Percentiles rank a stretch among this genome's conserved stretches.
Evolutionary conservation across 2,797 vertebrate genomes (phyloP).

Genomic region (Myotis vivesi): DNA sequence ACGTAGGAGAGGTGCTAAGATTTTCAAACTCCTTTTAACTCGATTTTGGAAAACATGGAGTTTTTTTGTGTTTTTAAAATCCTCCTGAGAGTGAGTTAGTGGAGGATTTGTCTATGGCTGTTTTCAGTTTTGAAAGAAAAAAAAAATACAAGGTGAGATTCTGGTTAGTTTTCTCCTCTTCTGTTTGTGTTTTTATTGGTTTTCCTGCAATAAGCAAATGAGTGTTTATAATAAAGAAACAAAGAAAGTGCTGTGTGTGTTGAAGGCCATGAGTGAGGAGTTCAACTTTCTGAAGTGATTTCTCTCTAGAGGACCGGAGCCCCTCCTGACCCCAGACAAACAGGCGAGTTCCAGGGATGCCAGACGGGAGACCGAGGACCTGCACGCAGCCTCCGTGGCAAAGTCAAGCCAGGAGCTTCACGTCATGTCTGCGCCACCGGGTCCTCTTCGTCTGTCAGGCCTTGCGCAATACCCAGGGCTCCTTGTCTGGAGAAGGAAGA

Average conservation of each 20-base stretch:
- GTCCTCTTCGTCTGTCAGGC: fast-evolving
- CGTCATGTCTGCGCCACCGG: fast-evolving
- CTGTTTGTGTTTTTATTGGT: not conserved
- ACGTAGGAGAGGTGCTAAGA: constrained; percentile 59
- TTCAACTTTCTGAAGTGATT: not conserved
- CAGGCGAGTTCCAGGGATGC: not conserved
- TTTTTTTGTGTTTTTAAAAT: not conserved
- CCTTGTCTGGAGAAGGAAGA: not conserved
- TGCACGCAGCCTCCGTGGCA: not conserved
- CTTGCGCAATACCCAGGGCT: fast-evolving
- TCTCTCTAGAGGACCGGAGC: not conserved
- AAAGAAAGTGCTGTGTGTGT: not conserved
- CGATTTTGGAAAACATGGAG: constrained; percentile 32
- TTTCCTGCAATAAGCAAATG: not conserved
- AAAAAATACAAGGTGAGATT: not conserved
- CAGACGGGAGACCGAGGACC: fast-evolving
- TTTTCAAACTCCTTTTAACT: constrained; percentile 59
- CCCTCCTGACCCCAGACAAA: not conserved
- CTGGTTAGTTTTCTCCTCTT: not conserved
- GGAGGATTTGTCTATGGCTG: not conserved
- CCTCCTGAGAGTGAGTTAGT: not conserved
- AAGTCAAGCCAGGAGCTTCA: fast-evolving
- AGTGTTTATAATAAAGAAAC: not conserved
- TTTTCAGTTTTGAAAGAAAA: not conserved
- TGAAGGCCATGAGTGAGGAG: not conserved